phyloP scores from a whole-genome alignment of 2,888 invertebrate species.

The Augiades crinisus region DNA sequence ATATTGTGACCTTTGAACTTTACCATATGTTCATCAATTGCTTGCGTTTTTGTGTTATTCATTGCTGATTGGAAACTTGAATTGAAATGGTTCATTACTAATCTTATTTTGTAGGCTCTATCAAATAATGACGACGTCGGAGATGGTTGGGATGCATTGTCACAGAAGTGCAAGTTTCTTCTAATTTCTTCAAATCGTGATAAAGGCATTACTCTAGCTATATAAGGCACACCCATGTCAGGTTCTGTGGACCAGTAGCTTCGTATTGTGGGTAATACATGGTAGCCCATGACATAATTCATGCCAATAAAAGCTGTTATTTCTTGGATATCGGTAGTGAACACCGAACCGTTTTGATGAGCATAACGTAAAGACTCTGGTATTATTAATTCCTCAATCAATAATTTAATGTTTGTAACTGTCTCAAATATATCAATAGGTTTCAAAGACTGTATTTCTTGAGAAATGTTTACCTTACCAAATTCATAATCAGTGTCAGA shows the following conservation, averaged over 20 bases:
- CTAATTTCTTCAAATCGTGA: constrained; percentile 21
- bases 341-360: constrained; percentile 32
- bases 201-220: constrained; percentile 31
- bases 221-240: constrained; percentile 34
- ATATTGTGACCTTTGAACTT: constrained; percentile 18
- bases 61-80: constrained; percentile 19
- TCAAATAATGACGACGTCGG: too few species aligned
- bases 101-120: constrained; percentile 24
- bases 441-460: neutral
- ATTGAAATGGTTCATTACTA: constrained; percentile 24
- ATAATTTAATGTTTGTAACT: neutral
- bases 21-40: constrained; percentile 24
- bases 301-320: constrained; percentile 33
- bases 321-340: constrained; percentile 28
- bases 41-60: constrained; percentile 17
- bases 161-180: neutral
- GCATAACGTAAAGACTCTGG: constrained; percentile 24
- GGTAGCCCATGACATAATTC: constrained; percentile 33
- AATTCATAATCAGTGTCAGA: neutral
- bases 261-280: constrained; percentile 29
- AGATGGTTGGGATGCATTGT: too few species aligned
- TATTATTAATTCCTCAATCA: neutral
- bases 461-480: neutral
- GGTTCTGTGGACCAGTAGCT: constrained; percentile 35
- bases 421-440: neutral